Conservation (phyloP, 2,888 invertebrate genomes). For the Uropetala carovei region DNA sequence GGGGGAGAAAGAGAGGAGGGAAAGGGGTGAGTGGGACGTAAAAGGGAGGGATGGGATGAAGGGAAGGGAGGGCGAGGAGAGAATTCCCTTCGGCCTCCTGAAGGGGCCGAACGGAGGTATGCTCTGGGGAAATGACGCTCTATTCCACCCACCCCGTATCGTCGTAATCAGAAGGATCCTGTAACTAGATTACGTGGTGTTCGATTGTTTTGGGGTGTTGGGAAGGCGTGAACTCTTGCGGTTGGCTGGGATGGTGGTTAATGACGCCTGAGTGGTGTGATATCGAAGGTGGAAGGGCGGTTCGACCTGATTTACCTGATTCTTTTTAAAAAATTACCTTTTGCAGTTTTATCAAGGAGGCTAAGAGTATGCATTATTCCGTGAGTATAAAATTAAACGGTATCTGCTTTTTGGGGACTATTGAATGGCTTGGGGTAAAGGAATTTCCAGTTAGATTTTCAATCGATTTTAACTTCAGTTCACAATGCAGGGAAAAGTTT, state of each 20-base stretch:
- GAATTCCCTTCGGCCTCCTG: background rate
- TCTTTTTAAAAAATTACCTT: no score
- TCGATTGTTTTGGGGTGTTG: conserved; percentile 39
- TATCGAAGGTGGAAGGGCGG: no score
- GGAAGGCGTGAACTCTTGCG: background rate
- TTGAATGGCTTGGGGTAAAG: no score
- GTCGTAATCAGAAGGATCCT: conserved; percentile 31
- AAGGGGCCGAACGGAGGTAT: background rate
- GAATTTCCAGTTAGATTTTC: no score
- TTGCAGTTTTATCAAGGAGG: no score
- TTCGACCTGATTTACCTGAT: no score
- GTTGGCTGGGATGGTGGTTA: background rate
- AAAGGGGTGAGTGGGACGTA: background rate
- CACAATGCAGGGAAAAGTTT: no score
- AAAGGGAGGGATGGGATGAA: background rate
- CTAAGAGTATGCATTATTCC: no score
- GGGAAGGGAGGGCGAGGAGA: background rate
- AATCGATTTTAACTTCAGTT: no score
- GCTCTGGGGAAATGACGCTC: conserved; percentile 18
- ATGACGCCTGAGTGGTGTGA: background rate
- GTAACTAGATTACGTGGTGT: conserved; percentile 46
- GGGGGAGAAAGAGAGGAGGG: background rate
- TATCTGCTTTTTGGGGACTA: no score
- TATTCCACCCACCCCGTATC: background rate
- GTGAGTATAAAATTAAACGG: no score